A percentile compares a stretch with the other conserved stretches of the same genome.
Evolutionary conservation across 2,113 vertebrate species (phyloP).

Genomic region (Capricornis sumatraensis): DNA sequence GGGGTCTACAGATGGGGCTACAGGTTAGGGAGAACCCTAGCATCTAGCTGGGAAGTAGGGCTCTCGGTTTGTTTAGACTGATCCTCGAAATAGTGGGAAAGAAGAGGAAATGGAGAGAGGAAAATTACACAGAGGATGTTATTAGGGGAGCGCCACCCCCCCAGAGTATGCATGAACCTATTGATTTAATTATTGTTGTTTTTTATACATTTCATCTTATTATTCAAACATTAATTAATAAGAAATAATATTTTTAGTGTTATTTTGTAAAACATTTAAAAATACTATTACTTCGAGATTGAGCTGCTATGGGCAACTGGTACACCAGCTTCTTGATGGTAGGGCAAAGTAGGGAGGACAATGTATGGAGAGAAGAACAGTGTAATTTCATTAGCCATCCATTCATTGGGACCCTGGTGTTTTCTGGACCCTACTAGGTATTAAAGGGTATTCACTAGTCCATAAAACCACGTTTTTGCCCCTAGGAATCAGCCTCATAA

Average conservation of each 20-base stretch:
- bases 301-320: too few relatives aligned
- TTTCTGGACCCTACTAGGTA: not conserved
- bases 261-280: not conserved
- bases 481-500: not conserved
- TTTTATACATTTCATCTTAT: not conserved
- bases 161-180: not conserved
- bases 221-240: not conserved
- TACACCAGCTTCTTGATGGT: not conserved
- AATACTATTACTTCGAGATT: too few relatives aligned
- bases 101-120: not conserved
- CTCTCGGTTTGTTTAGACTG: not conserved
- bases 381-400: not conserved
- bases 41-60: too few relatives aligned
- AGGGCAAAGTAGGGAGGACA: not conserved
- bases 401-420: accelerated
- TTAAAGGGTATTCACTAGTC: not conserved
- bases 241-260: not conserved
- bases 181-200: not conserved
- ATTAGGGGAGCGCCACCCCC: not conserved
- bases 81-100: not conserved
- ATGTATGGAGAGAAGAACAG: not conserved
- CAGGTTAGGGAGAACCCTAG: not conserved
- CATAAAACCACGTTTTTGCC: not conserved
- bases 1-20: not conserved
- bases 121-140: not conserved